Conservation (phyloP, 2,888 invertebrate species). For the Megamerina dolium region DNA sequence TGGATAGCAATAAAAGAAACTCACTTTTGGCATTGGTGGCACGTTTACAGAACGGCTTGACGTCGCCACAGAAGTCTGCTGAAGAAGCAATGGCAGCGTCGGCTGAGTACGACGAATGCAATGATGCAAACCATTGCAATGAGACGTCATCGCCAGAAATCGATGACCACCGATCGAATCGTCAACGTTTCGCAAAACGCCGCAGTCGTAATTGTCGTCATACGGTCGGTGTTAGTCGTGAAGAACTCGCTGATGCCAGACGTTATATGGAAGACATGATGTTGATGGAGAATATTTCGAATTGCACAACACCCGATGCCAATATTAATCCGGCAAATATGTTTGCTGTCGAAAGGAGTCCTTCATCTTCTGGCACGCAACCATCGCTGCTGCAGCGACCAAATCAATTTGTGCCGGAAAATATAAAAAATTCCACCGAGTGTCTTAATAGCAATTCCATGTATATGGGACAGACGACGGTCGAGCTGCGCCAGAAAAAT, state of each 20-base stretch:
- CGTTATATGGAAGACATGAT: conserved; percentile 65
- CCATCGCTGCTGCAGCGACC: conserved; percentile 34
- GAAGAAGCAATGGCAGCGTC: conserved; percentile 23
- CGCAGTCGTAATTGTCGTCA: conserved; percentile 64
- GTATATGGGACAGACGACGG: not conserved
- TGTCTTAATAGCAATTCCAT: conserved; percentile 1
- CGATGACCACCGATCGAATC: conserved; percentile 42
- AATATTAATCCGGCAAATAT: conserved; percentile 35
- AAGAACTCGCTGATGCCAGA: conserved; percentile 73
- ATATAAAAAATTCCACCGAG: conserved; percentile 23
- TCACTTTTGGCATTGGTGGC: conserved; percentile 65
- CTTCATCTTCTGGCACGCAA: conserved; percentile 41
- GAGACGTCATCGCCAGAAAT: conserved; percentile 37
- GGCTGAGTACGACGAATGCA: conserved; percentile 14
- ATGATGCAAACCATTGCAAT: conserved; percentile 14
- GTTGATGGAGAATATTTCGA: conserved; percentile 45
- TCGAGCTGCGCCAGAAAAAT: conserved; percentile 1
- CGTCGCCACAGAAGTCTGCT: conserved; percentile 40
- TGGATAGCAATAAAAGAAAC: conserved; percentile 53
- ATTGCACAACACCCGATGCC: conserved; percentile 31
- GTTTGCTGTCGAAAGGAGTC: conserved; percentile 47
- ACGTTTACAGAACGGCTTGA: conserved; percentile 59
- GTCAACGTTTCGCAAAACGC: conserved; percentile 53
- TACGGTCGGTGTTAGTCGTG: conserved; percentile 76
- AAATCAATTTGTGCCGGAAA: conserved; percentile 42